phyloP scores from a whole-genome alignment of 2,797 vertebrate species.

The Epinephelus awoara region DNA sequence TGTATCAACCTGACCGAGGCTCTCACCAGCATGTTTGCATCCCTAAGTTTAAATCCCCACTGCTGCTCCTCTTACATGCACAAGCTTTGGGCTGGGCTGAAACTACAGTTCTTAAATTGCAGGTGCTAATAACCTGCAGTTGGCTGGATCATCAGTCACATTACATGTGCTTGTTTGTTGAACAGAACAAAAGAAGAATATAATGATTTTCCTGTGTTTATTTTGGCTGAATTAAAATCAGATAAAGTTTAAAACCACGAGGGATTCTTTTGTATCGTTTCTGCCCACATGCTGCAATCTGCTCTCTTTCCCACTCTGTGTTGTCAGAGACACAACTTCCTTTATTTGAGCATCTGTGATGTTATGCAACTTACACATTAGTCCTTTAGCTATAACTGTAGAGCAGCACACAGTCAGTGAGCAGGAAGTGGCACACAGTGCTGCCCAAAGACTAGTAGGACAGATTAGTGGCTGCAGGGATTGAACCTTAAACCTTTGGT shows the following conservation, averaged over 20 bases:
- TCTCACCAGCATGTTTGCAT: too few species aligned
- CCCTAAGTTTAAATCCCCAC: too few species aligned
- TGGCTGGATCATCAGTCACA: neutral
- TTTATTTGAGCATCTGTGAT: slow-evolving; percentile 15
- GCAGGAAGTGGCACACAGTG: slow-evolving; percentile 6
- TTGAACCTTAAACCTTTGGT: neutral
- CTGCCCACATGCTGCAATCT: neutral
- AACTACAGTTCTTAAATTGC: neutral
- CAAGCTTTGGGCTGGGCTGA: neutral
- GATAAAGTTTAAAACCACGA: neutral
- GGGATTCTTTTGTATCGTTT: neutral
- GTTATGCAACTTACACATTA: neutral
- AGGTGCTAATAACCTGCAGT: neutral
- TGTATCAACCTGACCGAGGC: too few species aligned
- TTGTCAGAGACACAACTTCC: neutral
- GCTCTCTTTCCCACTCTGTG: neutral
- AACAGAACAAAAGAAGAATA: too few species aligned
- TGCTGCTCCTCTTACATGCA: too few species aligned
- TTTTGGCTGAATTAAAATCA: neutral
- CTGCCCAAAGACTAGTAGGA: neutral
- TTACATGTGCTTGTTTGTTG: neutral
- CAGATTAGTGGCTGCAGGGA: neutral
- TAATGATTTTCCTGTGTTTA: neutral
- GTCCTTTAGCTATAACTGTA: neutral
- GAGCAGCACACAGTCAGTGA: neutral